Evolutionary conservation across 2,797 vertebrate genomes (phyloP).

Genomic region (Lithobates sylvaticus): DNA sequence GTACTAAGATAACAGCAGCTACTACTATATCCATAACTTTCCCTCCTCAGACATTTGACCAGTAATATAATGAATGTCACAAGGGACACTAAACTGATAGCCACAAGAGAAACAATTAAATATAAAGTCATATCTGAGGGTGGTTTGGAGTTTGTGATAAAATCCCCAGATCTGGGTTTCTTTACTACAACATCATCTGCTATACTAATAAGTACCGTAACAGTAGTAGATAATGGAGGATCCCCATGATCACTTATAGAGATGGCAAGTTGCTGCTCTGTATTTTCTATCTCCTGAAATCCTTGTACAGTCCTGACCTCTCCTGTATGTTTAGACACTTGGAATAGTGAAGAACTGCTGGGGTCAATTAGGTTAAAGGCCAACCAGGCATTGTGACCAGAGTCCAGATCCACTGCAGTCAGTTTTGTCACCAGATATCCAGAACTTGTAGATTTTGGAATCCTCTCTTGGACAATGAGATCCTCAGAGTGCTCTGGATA

Average conservation of each 20-base stretch:
- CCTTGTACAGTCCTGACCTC: slow-evolving; percentile 86
- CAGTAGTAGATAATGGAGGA: slow-evolving; percentile 82
- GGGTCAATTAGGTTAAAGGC: slow-evolving; percentile 86
- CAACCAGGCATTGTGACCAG: slow-evolving; percentile 94
- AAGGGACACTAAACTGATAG: slow-evolving; percentile 86
- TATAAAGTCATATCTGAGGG: slow-evolving; percentile 88
- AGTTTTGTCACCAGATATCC: slow-evolving; percentile 91
- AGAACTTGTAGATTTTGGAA: slow-evolving; percentile 80
- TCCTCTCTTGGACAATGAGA: slow-evolving; percentile 75
- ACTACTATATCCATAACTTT: slow-evolving; percentile 67
- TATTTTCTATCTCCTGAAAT: slow-evolving; percentile 81
- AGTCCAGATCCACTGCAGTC: slow-evolving; percentile 90
- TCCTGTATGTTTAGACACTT: slow-evolving; percentile 82
- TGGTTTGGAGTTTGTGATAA: slow-evolving; percentile 74
- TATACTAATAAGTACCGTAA: slow-evolving; percentile 83
- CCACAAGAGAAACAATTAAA: slow-evolving; percentile 89
- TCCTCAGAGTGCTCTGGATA: slow-evolving; percentile 82
- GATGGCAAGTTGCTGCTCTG: slow-evolving; percentile 82
- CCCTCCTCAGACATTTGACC: slow-evolving; percentile 82
- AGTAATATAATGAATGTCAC: slow-evolving; percentile 85
- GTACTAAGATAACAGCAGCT: slow-evolving; percentile 73
- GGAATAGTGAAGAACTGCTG: slow-evolving; percentile 85
- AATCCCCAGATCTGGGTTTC: slow-evolving; percentile 75
- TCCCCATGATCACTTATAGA: slow-evolving; percentile 88
- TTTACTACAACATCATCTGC: slow-evolving; percentile 80